Percentiles rank a stretch among this genome's conserved stretches.
Conservation (phyloP, 2,797 vertebrate species). For the Argentina silus region DNA sequence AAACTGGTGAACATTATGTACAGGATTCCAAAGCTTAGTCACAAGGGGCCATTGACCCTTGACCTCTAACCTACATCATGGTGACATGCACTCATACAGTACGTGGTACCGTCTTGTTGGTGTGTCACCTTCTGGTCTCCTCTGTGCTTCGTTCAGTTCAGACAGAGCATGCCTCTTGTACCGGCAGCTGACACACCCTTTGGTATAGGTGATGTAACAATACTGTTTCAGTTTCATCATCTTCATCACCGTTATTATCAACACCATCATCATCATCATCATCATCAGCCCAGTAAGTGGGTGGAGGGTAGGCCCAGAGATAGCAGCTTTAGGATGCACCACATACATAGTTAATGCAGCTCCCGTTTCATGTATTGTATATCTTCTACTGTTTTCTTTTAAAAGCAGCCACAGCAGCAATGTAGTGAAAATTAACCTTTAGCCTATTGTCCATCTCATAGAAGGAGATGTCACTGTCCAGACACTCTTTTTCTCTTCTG, state of each 20-base stretch:
- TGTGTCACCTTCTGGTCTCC: conserved; percentile 38
- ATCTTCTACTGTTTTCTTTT: neutral
- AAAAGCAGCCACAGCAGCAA: conserved; percentile 22
- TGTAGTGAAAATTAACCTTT: conserved; percentile 19
- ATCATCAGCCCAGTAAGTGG: conserved; percentile 15
- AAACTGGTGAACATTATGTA: conserved; percentile 65
- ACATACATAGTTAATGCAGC: conserved; percentile 55
- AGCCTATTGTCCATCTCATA: conserved; percentile 32
- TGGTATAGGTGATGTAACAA: conserved; percentile 62
- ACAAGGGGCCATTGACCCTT: conserved; percentile 47
- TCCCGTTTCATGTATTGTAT: conserved; percentile 24
- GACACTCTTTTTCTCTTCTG: conserved; percentile 18
- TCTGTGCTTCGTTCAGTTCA: conserved; percentile 59
- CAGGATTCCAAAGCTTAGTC: conserved; percentile 71
- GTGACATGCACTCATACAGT: conserved; percentile 16
- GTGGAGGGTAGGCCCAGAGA: conserved; percentile 34
- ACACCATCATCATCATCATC: neutral
- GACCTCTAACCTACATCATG: conserved; percentile 20
- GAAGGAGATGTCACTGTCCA: conserved; percentile 26
- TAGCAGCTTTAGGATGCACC: conserved; percentile 72
- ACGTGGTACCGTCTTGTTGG: conserved; percentile 32
- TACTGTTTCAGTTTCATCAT: conserved; percentile 22
- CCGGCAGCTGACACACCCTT: conserved; percentile 67
- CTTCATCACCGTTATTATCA: conserved; percentile 20
- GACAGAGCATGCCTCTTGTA: conserved; percentile 54